Evolutionary conservation across 2,113 vertebrate genomes (phyloP), one percentile per base, ranked within the genome.

Genomic region (Cyprinodon tularosa): DNA sequence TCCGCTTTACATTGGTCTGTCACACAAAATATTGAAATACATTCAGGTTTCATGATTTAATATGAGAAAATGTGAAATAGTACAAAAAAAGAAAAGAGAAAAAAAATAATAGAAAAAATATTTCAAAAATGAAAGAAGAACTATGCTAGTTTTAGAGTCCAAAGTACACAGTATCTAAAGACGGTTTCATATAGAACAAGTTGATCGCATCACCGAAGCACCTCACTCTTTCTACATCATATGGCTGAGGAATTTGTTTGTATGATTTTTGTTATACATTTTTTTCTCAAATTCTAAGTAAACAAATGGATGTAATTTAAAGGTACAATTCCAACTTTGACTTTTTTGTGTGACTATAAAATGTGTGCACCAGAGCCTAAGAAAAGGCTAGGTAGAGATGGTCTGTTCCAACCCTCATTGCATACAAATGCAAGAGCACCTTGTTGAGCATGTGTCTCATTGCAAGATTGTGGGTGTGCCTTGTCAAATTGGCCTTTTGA

Each of bases 251-350:
- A 90, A 86, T 91, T 84, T 93, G 88, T 92, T 94, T 92, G 94
- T 93, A 93, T 57, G 50, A n/a, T 93, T 89, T 94, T 81, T 83
- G 89, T 93, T 92, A 88, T 91, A 91, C 86, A 90, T 92, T 93
- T 92, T 72, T 71, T 93, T 94, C 94, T 94, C 93, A 94, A 91
- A 93, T 93, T 93, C 4, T 92, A 83, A 94, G 93, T 94, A 94
- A 94, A 94, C 29, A 29, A 93, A 91, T 91, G 64, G 59, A 86
- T 90, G 72, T 89, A 87, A 92, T 93, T 93, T 76, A 89, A 93
- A 90, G 78, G 84, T 76, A 86, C 86, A 85, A 85, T 80, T 80
- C 68, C 78, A 67, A 42, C 66, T 83, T 66, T 87, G 83, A 71
- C 74, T 80, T 82, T 17, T 44, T 36, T 59, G 14, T 67, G 38